phyloP scores from a whole-genome alignment of 2,888 invertebrate genomes.

The Thymelicus sylvestris region DNA sequence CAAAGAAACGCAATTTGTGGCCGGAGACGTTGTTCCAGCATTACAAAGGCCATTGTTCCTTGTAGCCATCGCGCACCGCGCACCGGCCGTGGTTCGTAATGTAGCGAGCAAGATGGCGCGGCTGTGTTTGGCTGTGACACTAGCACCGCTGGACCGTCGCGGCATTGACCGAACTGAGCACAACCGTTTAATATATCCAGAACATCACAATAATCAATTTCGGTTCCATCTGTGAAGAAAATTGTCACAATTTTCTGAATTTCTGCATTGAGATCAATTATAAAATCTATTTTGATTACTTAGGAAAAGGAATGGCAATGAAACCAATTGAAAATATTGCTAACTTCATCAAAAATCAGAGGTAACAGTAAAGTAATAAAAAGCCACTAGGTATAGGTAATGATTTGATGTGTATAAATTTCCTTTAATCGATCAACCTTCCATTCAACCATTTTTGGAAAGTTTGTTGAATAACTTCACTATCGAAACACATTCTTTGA shows the following conservation, averaged over 20 bases:
- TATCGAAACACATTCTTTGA: no score
- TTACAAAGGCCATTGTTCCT: slow-evolving; percentile 12
- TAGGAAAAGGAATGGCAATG: no score
- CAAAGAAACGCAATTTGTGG: slow-evolving; percentile 13
- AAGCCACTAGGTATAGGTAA: no score
- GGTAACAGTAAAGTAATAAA: no score
- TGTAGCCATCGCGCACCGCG: background rate
- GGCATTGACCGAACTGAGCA: background rate
- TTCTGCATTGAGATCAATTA: no score
- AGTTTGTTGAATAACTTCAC: no score
- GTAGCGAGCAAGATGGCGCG: background rate
- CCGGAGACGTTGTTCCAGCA: slow-evolving; percentile 6
- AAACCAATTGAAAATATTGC: no score
- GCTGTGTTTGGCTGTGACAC: slow-evolving; percentile 6
- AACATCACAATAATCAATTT: background rate
- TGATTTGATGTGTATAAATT: no score
- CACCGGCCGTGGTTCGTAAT: background rate
- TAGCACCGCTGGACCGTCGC: background rate
- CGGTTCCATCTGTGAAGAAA: background rate
- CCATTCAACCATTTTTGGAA: no score
- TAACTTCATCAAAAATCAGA: no score
- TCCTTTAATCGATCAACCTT: no score
- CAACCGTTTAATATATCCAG: background rate
- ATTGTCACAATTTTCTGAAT: background rate
- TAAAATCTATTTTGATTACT: no score